These are phyloP conservation scores for Oryzias curvinotus DNA, from an alignment of 2,113 vertebrate species.

Conservation along the genomic window DNA sequence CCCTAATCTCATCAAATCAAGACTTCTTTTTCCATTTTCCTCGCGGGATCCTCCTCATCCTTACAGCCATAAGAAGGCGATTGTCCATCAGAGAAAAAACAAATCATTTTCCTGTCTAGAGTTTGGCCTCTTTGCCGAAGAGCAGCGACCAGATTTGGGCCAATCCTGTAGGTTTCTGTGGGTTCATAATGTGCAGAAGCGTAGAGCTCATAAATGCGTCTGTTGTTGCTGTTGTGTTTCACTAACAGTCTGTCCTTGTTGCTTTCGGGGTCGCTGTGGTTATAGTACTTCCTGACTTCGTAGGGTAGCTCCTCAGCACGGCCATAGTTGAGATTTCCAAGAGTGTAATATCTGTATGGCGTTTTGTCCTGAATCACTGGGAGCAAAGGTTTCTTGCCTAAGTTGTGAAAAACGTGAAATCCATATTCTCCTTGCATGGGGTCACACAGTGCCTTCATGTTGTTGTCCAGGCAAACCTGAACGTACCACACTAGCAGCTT, in stretches of 20 bases:
- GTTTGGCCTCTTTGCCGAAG: constrained; percentile 19
- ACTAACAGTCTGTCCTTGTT: constrained; percentile 75
- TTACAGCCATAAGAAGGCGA: too few species aligned
- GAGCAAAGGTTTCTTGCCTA: constrained; percentile 18
- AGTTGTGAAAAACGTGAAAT: constrained; percentile 64
- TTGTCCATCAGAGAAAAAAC: too few species aligned
- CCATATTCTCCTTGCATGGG: constrained; percentile 53
- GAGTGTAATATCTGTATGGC: constrained; percentile 56
- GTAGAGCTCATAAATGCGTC: constrained; percentile 53
- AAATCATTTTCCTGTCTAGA: too few species aligned
- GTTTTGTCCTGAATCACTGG: constrained; percentile 49
- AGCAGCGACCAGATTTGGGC: constrained; percentile 47
- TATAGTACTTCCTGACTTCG: constrained; percentile 60
- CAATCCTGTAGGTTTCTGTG: constrained; percentile 57
- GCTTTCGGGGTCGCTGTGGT: constrained; percentile 49
- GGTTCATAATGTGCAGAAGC: constrained; percentile 66
- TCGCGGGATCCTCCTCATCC: too few species aligned
- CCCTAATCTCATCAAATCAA: too few species aligned
- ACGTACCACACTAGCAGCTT: constrained; percentile 67
- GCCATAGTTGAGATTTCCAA: constrained; percentile 65
- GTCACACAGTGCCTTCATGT: constrained; percentile 67
- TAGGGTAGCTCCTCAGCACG: constrained; percentile 52
- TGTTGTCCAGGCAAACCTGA: constrained; percentile 68
- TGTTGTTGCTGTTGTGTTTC: constrained; percentile 65
- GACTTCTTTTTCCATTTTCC: too few species aligned